These are phyloP conservation scores for Fratercula arctica DNA, from an alignment of 2,797 vertebrate species.

Conservation along the genomic window DNA sequence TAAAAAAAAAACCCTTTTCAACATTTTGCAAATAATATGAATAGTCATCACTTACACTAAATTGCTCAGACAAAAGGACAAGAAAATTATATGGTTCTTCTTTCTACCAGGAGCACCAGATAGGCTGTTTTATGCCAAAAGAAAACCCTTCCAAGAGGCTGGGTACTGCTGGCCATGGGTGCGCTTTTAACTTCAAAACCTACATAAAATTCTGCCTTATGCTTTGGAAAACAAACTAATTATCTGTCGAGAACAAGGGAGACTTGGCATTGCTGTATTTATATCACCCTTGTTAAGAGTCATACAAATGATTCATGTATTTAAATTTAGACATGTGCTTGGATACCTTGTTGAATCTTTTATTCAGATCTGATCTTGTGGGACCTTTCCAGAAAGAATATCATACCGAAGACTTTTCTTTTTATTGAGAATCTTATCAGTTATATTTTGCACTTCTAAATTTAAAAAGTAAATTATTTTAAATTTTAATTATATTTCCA, in stretches of 20 bases:
- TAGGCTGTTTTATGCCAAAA: background rate
- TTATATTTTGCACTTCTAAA: background rate
- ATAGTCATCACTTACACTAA: background rate
- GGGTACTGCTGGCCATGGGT: background rate
- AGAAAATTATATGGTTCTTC: background rate
- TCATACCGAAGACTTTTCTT: background rate
- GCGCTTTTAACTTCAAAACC: background rate
- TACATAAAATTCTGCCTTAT: background rate
- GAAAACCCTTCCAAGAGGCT: background rate
- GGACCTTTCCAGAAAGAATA: background rate
- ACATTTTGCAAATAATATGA: background rate
- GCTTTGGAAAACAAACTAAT: conserved; percentile 15
- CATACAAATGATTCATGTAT: background rate
- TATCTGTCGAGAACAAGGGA: background rate
- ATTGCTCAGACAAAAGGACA: background rate
- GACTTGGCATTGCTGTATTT: background rate
- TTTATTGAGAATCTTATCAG: background rate
- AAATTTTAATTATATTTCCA: background rate
- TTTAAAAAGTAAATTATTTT: background rate
- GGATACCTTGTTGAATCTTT: background rate
- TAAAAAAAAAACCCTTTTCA: background rate
- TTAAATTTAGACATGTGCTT: background rate
- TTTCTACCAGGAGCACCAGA: background rate
- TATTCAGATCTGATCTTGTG: background rate
- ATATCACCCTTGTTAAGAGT: background rate